Base-by-base conservation (phyloP, 30 jellyfish, hydroid and myxozoan genomes). In the Hydra vulgaris region DNA sequence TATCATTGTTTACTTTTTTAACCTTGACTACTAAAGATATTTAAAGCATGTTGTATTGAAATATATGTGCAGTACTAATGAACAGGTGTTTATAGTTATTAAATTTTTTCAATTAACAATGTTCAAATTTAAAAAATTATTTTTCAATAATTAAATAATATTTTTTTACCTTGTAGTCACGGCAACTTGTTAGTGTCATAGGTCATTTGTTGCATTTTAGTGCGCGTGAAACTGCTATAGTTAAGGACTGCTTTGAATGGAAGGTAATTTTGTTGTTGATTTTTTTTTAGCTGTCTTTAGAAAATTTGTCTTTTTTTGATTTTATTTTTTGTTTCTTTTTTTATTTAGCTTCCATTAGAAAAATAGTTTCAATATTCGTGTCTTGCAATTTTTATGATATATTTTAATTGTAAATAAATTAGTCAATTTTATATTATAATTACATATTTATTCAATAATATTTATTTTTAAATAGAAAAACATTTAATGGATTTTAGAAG, bases 61-160 rank as follows among this genome's bases (percentile, higher is more conserved):
- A 80, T 92, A 87, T 72, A 92, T 92, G 98, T 92, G 98, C 90
- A 86, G 98, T 61, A 87, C 96, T 0, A 92, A 92, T 86, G 98
- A 92, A 53, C 98, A 92, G 96, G 98, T 92, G 72, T 54, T 80
- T 56, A 15, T 56, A 15, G 71, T n/a, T 56, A 15, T 56, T 56
- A 56, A 56, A 56, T 56, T 15, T 56, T 56, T 56, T 21, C 78
- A 74, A 8, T 15, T 26, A n/a, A 8, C 78, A 20, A 17, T 15
- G 18, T 21, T 17, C n/a, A n/a, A n/a, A n/a, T n/a, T n/a, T n/a
- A n/a, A 22, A 74, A 19, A 15, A 16, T 21, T 74, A 25, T 21
- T 25, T 74, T 15, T 25, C 17, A 19, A n/a, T 8, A 22, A 16
- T 21, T 56, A 17, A 56, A n/a, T 15, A 56, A 56, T 15, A 56